Conservation (phyloP, 1,140 invertebrate genomes). For the Mercenaria mercenaria region DNA sequence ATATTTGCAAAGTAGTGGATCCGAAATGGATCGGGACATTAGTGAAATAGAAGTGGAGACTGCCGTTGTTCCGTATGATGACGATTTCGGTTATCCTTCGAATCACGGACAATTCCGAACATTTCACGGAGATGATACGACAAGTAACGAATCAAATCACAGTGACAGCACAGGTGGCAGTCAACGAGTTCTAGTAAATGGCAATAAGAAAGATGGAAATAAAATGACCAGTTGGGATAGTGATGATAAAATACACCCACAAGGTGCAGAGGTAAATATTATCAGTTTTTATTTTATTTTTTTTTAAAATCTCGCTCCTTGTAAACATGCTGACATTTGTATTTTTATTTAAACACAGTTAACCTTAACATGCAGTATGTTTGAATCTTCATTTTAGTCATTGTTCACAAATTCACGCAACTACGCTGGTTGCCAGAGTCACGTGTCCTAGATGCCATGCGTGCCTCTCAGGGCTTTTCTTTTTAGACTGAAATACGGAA, state of each 20-base stretch:
- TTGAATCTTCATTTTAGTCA: no score
- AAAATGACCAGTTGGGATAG: conserved; percentile 65
- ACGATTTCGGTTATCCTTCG: conserved; percentile 52
- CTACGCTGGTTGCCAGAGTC: no score
- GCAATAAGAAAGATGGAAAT: conserved; percentile 9
- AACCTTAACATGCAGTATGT: no score
- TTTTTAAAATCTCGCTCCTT: no score
- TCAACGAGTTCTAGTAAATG: conserved; percentile 34
- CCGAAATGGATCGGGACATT: conserved; percentile 61
- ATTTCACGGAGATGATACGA: conserved; percentile 58
- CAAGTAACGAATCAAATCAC: conserved; percentile 47
- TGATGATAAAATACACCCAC: conserved; percentile 63
- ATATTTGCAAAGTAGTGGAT: conserved; percentile 64
- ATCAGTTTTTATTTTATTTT: background rate
- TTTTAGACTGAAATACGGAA: no score
- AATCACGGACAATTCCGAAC: background rate
- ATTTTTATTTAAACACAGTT: no score
- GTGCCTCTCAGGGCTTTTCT: no score
- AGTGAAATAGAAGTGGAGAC: conserved; percentile 64
- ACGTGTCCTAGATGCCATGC: no score
- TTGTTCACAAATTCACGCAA: no score
- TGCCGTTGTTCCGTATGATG: conserved; percentile 61
- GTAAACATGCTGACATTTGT: no score
- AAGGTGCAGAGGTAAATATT: conserved; percentile 50
- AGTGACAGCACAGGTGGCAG: conserved; percentile 61